Conservation (phyloP, 2,797 vertebrate genomes). For the Hyperoplus immaculatus region DNA sequence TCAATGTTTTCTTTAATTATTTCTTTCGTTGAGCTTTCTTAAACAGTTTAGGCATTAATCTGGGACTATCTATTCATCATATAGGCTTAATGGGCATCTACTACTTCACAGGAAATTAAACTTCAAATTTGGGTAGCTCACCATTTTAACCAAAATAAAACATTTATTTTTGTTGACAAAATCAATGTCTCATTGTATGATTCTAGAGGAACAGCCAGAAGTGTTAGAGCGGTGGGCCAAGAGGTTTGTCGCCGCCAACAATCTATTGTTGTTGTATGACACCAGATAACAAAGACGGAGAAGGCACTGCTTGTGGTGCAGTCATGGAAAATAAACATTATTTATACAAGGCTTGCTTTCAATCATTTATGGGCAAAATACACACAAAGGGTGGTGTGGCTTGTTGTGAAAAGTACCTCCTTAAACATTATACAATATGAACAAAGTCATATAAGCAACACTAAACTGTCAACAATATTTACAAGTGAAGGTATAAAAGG, state of each 20-base stretch:
- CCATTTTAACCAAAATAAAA: not conserved
- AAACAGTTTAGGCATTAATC: constrained; percentile 1
- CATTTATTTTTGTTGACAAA: not conserved
- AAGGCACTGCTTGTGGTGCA: not conserved
- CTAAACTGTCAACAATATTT: not conserved
- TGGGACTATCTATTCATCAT: not conserved
- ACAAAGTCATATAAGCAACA: not conserved
- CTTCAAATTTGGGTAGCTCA: not conserved
- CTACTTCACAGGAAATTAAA: not conserved
- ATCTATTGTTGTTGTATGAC: constrained; percentile 7
- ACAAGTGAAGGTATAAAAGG: not conserved
- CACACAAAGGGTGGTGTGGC: not conserved
- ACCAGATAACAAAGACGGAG: not conserved
- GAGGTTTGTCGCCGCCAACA: not conserved
- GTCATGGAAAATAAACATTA: not conserved
- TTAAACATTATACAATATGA: not conserved
- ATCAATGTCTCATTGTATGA: not conserved
- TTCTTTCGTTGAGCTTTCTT: not conserved
- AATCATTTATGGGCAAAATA: not conserved
- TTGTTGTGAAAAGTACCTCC: not conserved
- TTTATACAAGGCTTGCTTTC: not conserved
- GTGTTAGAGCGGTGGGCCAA: not conserved
- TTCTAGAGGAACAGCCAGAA: not conserved
- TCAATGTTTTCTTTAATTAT: not conserved
- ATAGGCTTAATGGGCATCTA: not conserved